These are phyloP conservation scores for Sebastes vulpes DNA, from an alignment of 2,797 vertebrate species.

Conservation along the genomic window DNA sequence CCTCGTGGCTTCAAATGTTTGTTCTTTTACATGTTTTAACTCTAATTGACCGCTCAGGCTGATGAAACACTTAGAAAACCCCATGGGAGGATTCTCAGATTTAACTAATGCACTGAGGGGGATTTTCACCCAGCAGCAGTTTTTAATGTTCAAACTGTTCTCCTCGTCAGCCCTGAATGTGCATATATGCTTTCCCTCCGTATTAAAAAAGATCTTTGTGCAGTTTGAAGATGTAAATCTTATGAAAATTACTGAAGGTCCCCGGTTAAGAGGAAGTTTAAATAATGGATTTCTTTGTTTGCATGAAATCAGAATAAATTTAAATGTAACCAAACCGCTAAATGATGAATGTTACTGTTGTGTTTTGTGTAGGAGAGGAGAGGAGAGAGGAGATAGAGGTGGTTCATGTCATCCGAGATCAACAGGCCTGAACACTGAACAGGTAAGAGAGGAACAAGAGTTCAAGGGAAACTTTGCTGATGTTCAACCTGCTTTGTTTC, in stretches of 20 bases:
- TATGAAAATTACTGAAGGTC: not conserved
- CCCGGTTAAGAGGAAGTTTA: not conserved
- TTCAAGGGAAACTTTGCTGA: too few species aligned
- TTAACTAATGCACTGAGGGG: not conserved
- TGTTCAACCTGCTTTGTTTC: too few species aligned
- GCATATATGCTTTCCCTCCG: not conserved
- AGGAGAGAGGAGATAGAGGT: not conserved
- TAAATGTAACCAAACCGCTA: not conserved
- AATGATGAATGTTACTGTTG: not conserved
- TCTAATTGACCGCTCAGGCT: conserved; percentile 19
- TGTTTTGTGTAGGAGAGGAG: conserved; percentile 36
- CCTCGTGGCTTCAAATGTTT: conserved; percentile 4
- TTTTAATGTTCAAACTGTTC: not conserved
- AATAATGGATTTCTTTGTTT: not conserved
- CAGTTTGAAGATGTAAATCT: not conserved
- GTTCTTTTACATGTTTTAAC: conserved; percentile 37
- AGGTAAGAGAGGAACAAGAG: conserved; percentile 30
- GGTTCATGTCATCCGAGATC: conserved; percentile 30
- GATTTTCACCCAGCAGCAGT: not conserved
- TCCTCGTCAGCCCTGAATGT: not conserved
- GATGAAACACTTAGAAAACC: not conserved
- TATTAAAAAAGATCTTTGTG: not conserved
- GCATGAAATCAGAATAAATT: not conserved
- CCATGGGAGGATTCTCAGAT: not conserved
- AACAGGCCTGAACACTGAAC: conserved; percentile 27